Evolutionary conservation across 2,113 vertebrate genomes (phyloP).

Genomic region (Peucedramus taeniatus): DNA sequence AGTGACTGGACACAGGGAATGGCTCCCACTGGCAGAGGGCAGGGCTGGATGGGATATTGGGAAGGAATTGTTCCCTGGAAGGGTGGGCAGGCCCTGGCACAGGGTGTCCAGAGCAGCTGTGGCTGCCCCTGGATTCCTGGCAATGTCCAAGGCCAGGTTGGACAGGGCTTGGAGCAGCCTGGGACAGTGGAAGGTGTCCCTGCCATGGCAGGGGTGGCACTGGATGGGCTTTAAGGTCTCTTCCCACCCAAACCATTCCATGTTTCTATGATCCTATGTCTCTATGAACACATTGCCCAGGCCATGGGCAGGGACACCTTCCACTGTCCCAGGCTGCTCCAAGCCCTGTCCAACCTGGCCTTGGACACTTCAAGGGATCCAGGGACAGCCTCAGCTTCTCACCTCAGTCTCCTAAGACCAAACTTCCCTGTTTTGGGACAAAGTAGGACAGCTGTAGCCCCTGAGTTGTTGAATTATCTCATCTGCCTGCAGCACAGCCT

Average conservation of each 20-base stretch:
- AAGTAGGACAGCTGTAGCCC: background rate
- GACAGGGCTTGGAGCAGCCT: background rate
- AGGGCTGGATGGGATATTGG: background rate
- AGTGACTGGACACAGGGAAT: background rate
- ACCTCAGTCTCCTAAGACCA: background rate
- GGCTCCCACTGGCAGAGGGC: background rate
- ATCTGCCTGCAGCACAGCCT: background rate
- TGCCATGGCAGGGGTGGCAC: background rate
- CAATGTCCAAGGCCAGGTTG: background rate
- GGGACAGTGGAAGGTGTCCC: background rate
- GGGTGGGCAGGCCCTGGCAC: background rate
- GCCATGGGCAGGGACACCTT: background rate
- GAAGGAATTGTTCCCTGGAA: fast-evolving
- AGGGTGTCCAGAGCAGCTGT: background rate
- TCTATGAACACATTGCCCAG: background rate
- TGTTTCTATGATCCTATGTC: background rate
- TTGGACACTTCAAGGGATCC: background rate
- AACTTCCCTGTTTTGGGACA: background rate
- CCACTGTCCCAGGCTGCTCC: background rate
- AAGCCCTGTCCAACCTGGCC: background rate
- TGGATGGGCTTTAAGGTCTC: fast-evolving
- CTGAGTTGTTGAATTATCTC: background rate
- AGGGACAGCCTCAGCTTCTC: background rate
- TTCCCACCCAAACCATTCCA: background rate
- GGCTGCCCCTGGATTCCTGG: background rate